Conservation (phyloP, 2,888 invertebrate genomes). For the Elysia crispata region DNA sequence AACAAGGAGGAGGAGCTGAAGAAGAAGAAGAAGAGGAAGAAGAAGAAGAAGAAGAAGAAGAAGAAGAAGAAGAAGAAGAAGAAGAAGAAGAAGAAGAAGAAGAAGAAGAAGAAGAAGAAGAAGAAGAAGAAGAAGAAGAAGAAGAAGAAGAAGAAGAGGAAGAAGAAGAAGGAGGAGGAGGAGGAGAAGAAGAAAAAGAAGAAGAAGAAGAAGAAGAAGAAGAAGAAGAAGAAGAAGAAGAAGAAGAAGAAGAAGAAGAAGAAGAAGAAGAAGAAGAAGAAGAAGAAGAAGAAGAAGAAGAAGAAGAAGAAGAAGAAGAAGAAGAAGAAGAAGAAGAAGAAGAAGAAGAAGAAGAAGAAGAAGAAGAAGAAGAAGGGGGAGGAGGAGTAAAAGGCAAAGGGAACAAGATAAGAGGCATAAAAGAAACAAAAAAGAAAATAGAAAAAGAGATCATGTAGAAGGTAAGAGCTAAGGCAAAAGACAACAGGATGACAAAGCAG, state of each 20-base stretch:
- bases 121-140: neutral
- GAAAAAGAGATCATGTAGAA: no score
- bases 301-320: conserved; percentile 19
- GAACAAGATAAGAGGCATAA: no score
- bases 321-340: conserved; percentile 1
- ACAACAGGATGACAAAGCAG: no score
- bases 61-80: conserved; percentile 5
- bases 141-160: neutral
- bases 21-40: no score
- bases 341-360: neutral
- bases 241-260: conserved; percentile 2
- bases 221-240: conserved; percentile 19
- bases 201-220: conserved; percentile 2
- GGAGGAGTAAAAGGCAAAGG: no score
- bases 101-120: neutral
- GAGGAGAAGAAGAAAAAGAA: conserved; percentile 10
- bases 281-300: conserved; percentile 19
- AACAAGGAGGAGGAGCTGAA: neutral
- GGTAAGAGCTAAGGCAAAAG: no score
- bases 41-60: neutral
- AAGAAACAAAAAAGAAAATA: no score
- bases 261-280: conserved; percentile 19
- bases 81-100: neutral
- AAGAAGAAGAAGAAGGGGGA: no score
- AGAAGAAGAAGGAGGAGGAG: conserved; percentile 6